Base-by-base conservation (phyloP, 2,797 vertebrate species). In the Melanogrammus aeglefinus region DNA sequence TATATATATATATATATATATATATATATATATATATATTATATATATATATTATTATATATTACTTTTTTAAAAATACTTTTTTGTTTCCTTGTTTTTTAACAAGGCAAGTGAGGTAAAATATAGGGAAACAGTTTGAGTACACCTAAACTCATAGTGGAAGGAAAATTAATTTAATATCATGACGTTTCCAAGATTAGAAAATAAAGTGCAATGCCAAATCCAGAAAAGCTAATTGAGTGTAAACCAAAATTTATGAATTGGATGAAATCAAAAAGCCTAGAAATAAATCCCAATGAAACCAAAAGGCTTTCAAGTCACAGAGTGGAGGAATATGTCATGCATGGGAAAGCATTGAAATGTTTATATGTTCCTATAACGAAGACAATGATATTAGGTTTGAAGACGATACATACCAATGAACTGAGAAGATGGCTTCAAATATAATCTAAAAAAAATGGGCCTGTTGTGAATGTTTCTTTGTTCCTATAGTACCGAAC, bases 91-190 rank as follows among this genome's bases (percentile, higher is more conserved):
- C 39, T 77, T 71, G 41, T 78, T 79, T 69, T 88, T 88, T 72
- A 88, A 90, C 77, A 92, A 92, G 90, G 86, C 86, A 90, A 86
- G 82, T 86, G 88, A 80, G 82, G 85, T 84, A 80, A 89, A 86
- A 87, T 86, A 90, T 78, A 78, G 80, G 86, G 81, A 77, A 87
- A 90, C 81, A 87, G 86, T 87, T 89, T 89, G 89, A 88, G 86
- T 83, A 89, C 88, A 91, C 82, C 47, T 91, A 91, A 90, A 92
- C 90, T 93, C 91, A 86, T 78, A 74, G 73, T 31, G 72, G 76
- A 72, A 75, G 33, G 75, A 35, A 16, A 33, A 72, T 72, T 5
- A 35, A 12, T 3, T 71, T 12, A 71, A 31, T 16, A 72, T 71
- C 63, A 69, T n/a, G 7, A 24, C 21, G n/a, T 63, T 63, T 63